Conservation (phyloP, 2,113 vertebrate genomes). For the Piprites chloris region DNA sequence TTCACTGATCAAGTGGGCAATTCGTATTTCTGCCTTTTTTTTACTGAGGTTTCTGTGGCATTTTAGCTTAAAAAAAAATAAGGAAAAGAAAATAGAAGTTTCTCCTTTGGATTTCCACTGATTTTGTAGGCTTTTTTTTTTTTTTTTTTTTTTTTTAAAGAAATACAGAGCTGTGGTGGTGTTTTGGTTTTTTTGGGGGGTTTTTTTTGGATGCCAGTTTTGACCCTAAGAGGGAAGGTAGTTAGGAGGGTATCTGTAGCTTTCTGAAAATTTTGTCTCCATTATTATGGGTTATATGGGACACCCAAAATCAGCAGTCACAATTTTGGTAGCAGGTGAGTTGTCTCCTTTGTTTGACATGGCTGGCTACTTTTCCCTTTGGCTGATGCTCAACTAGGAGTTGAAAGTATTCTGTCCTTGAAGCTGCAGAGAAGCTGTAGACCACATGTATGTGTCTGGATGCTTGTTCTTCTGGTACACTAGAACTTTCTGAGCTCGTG, state of each 20-base stretch:
- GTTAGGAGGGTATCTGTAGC: not conserved
- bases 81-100: accelerated
- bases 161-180: not conserved
- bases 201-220: not conserved
- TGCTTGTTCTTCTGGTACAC: not conserved
- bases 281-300: not conserved
- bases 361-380: not conserved
- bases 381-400: not conserved
- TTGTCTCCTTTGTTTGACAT: not conserved
- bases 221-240: not conserved
- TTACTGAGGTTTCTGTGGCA: not conserved
- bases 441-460: accelerated
- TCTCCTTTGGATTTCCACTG: not conserved
- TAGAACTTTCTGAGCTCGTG: not conserved
- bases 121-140: not conserved
- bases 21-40: not conserved
- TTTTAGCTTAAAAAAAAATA: not conserved
- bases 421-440: not conserved
- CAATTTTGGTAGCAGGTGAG: not conserved
- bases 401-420: not conserved
- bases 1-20: not conserved
- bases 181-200: not conserved
- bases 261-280: not conserved
- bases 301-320: not conserved
- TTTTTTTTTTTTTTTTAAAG: not conserved